phyloP scores from a whole-genome alignment of 2,113 vertebrate genomes.

The Pyrgilauda ruficollis region DNA sequence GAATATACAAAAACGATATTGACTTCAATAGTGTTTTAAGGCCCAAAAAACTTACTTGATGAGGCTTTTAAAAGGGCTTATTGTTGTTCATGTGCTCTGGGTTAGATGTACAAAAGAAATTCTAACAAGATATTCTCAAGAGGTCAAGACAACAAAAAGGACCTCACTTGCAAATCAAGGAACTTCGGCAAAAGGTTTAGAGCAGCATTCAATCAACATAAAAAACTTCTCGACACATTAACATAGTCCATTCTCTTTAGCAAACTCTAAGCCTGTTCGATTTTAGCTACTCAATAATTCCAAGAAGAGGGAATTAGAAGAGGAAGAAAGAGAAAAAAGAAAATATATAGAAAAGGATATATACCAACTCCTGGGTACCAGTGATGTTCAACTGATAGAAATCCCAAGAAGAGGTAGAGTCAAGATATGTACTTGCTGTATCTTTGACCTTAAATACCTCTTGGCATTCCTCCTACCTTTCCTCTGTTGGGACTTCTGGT shows the following conservation, averaged over 20 bases:
- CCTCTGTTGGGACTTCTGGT: not conserved
- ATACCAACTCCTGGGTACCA: not conserved
- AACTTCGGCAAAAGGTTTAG: not conserved
- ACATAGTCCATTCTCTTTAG: not conserved
- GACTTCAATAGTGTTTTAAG: not conserved
- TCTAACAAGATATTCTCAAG: not conserved
- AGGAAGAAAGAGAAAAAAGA: not conserved
- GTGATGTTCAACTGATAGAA: not conserved
- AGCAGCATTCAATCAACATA: not conserved
- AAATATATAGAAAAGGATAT: not conserved
- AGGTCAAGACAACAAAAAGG: not conserved
- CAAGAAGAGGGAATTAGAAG: not conserved
- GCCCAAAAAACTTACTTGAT: not conserved
- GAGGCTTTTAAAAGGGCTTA: not conserved
- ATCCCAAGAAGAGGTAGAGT: not conserved
- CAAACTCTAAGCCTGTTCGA: fast-evolving
- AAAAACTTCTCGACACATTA: not conserved
- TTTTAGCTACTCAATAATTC: not conserved
- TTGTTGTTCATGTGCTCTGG: not conserved
- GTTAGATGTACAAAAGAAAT: not conserved
- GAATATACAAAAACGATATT: not conserved
- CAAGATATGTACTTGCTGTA: too few species aligned
- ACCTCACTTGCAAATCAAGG: not conserved
- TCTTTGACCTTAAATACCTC: not conserved
- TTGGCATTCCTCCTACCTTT: not conserved